phyloP scores from a whole-genome alignment of 1,140 invertebrate species.

The Pachyrhynchus sulphureomaculatus region DNA sequence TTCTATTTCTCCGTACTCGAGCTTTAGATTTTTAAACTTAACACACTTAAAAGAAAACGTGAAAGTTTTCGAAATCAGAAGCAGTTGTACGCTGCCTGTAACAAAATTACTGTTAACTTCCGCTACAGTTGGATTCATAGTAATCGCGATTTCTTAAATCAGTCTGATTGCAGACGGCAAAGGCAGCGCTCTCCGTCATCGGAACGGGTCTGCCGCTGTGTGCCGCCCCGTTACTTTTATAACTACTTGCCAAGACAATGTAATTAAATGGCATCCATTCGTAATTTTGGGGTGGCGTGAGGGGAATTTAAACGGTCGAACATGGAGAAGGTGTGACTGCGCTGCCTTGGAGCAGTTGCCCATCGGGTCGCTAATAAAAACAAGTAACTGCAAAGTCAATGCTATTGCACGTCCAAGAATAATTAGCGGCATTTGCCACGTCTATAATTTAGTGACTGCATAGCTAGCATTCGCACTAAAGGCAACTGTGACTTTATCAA shows the following conservation, averaged over 20 bases:
- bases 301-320: constrained; percentile 49
- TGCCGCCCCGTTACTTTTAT: constrained; percentile 51
- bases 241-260: constrained; percentile 52
- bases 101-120: constrained; percentile 29
- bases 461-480: neutral
- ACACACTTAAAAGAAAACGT: constrained; percentile 26
- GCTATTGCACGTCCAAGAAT: constrained; percentile 41
- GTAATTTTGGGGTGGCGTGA: constrained; percentile 51
- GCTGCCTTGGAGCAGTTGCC: constrained; percentile 43
- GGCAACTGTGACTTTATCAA: neutral
- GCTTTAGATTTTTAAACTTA: too few species aligned
- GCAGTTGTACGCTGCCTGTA: constrained; percentile 23
- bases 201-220: constrained; percentile 3
- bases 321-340: constrained; percentile 52
- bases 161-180: constrained; percentile 49
- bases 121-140: constrained; percentile 25
- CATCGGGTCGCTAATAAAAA: constrained; percentile 46
- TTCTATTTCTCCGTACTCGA: too few species aligned
- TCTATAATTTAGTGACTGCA: neutral
- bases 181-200: constrained; percentile 40
- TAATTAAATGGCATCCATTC: constrained; percentile 54
- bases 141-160: constrained; percentile 44
- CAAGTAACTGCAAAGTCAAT: constrained; percentile 48
- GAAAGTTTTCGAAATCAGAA: constrained; percentile 25
- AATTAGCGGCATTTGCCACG: constrained; percentile 37